phyloP scores from a whole-genome alignment of 1,140 invertebrate genomes.

The Lepidurus apus region DNA sequence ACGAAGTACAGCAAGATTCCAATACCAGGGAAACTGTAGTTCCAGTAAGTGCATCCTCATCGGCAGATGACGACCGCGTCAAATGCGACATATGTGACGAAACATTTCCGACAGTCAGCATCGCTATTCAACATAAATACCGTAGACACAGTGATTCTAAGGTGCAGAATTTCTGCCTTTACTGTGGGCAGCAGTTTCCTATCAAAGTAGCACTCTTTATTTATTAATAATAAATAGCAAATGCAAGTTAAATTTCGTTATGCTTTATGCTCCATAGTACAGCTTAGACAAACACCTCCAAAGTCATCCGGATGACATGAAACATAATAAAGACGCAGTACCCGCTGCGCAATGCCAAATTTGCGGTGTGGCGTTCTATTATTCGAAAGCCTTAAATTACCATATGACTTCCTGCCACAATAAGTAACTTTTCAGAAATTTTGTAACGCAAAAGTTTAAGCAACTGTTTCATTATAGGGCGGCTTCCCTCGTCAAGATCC shows the following conservation, averaged over 20 bases:
- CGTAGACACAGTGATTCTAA: slow-evolving; percentile 57
- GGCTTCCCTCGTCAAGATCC: slow-evolving; percentile 49
- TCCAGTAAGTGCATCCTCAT: background rate
- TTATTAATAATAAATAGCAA: background rate
- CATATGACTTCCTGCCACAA: slow-evolving; percentile 59
- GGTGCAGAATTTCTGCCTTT: slow-evolving; percentile 58
- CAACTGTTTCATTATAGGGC: slow-evolving; percentile 45
- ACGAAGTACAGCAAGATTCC: background rate
- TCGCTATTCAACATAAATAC: slow-evolving; percentile 62
- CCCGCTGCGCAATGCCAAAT: slow-evolving; percentile 52
- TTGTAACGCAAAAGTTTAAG: background rate
- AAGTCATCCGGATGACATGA: slow-evolving; percentile 38
- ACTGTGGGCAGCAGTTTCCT: slow-evolving; percentile 63
- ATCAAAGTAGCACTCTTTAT: slow-evolving; percentile 55
- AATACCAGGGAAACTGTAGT: background rate
- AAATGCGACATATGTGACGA: slow-evolving; percentile 56
- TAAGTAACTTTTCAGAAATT: slow-evolving; percentile 41
- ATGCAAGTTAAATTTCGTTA: background rate
- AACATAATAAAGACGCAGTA: slow-evolving; percentile 24
- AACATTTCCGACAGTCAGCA: slow-evolving; percentile 55
- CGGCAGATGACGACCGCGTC: slow-evolving; percentile 43
- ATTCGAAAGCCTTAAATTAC: slow-evolving; percentile 55
- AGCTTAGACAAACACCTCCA: slow-evolving; percentile 55
- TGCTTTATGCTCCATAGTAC: slow-evolving; percentile 47
- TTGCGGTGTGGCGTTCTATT: slow-evolving; percentile 55